Percentiles rank a stretch among this genome's conserved stretches.
Evolutionary conservation across 1,140 invertebrate species (phyloP).

Genomic region (Drosophila chauvacae): DNA sequence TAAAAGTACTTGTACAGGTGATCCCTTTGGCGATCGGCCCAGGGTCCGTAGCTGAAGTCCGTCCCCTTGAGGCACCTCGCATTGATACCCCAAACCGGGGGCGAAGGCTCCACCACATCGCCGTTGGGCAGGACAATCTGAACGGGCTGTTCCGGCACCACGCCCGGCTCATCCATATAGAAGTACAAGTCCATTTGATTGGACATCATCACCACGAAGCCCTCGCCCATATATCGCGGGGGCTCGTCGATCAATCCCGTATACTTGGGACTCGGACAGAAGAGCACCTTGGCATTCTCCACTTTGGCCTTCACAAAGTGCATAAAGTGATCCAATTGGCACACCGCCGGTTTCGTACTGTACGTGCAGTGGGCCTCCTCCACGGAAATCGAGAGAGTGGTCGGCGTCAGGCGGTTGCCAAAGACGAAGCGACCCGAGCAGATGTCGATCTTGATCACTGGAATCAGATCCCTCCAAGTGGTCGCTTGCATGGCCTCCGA

Average conservation of each 20-base stretch:
- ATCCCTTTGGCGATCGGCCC: conserved; percentile 98
- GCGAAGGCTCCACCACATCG: conserved; percentile 95
- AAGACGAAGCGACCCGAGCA: conserved; percentile 96
- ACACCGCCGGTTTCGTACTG: conserved; percentile 97
- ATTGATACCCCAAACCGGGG: conserved; percentile 97
- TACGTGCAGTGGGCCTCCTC: conserved; percentile 98
- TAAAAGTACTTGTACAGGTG: conserved; percentile 98
- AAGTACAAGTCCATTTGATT: conserved; percentile 98
- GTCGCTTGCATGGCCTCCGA: conserved; percentile 91
- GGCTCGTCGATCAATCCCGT: conserved; percentile 97
- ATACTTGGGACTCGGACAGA: conserved; percentile 97
- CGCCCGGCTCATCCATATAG: conserved; percentile 97
- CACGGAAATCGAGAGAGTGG: conserved; percentile 95
- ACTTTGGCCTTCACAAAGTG: conserved; percentile 97
- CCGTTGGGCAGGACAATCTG: conserved; percentile 96
- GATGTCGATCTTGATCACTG: conserved; percentile 97
- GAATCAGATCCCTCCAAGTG: conserved; percentile 98
- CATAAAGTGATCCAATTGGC: conserved; percentile 97
- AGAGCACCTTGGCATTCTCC: conserved; percentile 97
- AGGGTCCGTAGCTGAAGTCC: conserved; percentile 98
- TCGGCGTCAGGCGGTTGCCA: conserved; percentile 97
- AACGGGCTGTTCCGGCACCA: conserved; percentile 95
- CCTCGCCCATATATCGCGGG: conserved; percentile 96
- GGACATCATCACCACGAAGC: conserved; percentile 98
- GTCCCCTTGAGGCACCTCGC: conserved; percentile 98